Base-by-base conservation (phyloP, 1,140 invertebrate genomes). In the Choristoneura fumiferana region DNA sequence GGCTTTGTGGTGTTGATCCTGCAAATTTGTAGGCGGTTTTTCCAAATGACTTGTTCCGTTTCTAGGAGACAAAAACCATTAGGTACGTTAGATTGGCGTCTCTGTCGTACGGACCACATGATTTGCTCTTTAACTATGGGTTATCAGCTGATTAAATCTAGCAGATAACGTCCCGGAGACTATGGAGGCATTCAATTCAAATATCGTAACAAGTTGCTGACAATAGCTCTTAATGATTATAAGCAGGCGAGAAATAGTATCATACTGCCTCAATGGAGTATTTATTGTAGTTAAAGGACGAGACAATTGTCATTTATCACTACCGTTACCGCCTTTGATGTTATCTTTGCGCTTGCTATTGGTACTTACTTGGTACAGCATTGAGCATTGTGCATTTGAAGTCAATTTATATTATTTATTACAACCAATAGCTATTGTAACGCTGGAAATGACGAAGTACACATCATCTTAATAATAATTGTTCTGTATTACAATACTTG, bases 281-380 rank as follows among this genome's bases (percentile, higher is more conserved):
- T 72, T 75, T 83, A 87, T 87, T 85, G 79, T 82, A 62, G 67
- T 69, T 62, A 70, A 73, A 82, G 73, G 84, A 85, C 82, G 84
- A 79, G 79, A 81, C 82, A 85, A 87, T 87, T 78, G 82, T 84
- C 81, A 80, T 87, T 85, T 85, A 85, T 87, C 82, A 85, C 71
- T 67, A 71, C 77, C 82, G 84, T 78, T 73, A 76, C 79, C 81
- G 82, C 81, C 82, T 85, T 85, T 87, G 73, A 87, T 84, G 73
- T 81, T 87, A 87, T 87, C 82, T 81, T 67, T 65, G 71, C 78
- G 74, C 73, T 67, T 52, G 35, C 18, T 9, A 35, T 36, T 54
- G 52, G 34, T 54, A 54, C 43, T 22, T 54, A 54, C 43, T 49
- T 22, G 43, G 22, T 49, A 49, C 43, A 22, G 12, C 22, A 8